phyloP scores from a whole-genome alignment of 2,888 invertebrate species.

The Polyommatus icarus region DNA sequence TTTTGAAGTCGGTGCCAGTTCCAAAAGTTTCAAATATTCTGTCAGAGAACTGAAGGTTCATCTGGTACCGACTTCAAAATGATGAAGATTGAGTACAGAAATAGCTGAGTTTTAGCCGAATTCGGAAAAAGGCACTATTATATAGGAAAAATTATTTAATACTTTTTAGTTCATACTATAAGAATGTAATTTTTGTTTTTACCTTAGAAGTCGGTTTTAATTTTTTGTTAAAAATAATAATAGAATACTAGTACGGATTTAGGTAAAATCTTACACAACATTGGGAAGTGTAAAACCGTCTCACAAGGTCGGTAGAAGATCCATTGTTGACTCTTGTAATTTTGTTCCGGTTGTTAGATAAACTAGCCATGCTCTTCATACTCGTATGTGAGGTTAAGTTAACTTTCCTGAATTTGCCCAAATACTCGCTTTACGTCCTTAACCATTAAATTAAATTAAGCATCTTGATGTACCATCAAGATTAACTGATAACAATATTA shows the following conservation, averaged over 20 bases:
- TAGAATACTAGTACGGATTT: background rate
- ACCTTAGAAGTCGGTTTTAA: no score
- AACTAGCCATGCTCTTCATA: slow-evolving; percentile 28
- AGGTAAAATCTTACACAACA: slow-evolving; percentile 12
- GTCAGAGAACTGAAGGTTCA: no score
- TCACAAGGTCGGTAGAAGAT: slow-evolving; percentile 14
- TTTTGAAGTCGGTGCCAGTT: no score
- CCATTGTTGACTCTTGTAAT: slow-evolving; percentile 26
- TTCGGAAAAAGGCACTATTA: no score
- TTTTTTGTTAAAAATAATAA: no score
- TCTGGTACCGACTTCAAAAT: no score
- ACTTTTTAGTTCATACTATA: no score
- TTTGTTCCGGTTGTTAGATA: slow-evolving; percentile 27
- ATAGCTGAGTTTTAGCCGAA: no score
- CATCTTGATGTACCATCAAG: background rate
- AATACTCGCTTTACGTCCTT: background rate
- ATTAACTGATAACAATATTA: background rate
- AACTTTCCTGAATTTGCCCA: slow-evolving; percentile 20
- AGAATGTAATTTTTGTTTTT: no score
- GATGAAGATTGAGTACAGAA: no score
- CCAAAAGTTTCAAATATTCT: no score
- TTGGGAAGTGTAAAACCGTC: slow-evolving; percentile 3
- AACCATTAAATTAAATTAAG: background rate
- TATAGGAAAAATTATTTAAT: no score
- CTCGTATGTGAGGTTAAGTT: slow-evolving; percentile 25